These are phyloP conservation scores for Arizona elegans DNA, from an alignment of 2,113 vertebrate genomes.

Conservation along the genomic window DNA sequence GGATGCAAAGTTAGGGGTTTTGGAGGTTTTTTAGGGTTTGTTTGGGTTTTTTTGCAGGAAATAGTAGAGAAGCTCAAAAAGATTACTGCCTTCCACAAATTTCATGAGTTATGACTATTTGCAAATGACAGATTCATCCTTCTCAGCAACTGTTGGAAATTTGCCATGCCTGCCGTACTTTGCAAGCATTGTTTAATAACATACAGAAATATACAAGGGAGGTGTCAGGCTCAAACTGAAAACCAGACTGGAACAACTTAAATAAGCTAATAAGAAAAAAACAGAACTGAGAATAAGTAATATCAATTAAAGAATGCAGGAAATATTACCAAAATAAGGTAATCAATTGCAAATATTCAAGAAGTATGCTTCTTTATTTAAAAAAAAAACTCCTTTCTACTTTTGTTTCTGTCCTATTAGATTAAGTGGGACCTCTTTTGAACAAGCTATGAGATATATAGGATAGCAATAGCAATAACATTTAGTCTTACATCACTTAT, in stretches of 20 bases:
- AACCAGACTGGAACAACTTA: neutral
- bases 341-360: neutral
- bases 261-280: neutral
- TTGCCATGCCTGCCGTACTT: neutral
- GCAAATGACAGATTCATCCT: neutral
- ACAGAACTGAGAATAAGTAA: neutral
- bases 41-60: neutral
- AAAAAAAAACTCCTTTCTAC: neutral
- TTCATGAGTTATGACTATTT: neutral
- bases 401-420: neutral
- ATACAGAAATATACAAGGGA: neutral
- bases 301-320: neutral
- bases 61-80: neutral
- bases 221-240: neutral
- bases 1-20: neutral
- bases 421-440: neutral
- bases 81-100: neutral
- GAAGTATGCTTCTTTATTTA: neutral
- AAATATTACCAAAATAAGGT: neutral
- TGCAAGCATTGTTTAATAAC: neutral
- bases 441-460: neutral
- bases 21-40: no score
- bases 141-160: neutral
- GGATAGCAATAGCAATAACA: neutral
- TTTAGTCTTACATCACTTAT: neutral